Conservation (phyloP, 2,797 vertebrate species). For the Chaunax sp. region DNA sequence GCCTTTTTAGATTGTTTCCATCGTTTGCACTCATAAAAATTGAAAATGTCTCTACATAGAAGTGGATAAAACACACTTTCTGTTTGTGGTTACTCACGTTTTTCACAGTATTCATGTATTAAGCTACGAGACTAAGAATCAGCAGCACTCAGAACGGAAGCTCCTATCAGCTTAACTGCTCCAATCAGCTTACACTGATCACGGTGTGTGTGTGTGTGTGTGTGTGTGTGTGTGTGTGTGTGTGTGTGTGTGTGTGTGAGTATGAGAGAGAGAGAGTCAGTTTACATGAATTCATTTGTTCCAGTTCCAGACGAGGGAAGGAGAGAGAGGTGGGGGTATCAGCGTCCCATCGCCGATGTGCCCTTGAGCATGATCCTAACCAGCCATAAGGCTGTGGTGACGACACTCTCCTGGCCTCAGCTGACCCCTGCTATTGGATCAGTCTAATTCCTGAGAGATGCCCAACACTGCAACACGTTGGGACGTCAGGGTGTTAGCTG, state of each 20-base stretch:
- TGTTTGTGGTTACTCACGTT: neutral
- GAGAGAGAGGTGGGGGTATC: neutral
- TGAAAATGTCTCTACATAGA: too few relatives aligned
- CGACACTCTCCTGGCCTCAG: conserved; percentile 12
- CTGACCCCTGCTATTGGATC: conserved; percentile 43
- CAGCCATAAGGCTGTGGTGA: neutral
- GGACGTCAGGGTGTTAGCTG: conserved; percentile 43
- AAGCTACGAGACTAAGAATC: conserved; percentile 12
- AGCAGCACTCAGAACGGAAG: conserved; percentile 31
- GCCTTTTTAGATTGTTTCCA: neutral
- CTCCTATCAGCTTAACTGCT: conserved; percentile 51
- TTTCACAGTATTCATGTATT: conserved; percentile 4
- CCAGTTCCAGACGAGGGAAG: too few relatives aligned
- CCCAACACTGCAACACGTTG: neutral
- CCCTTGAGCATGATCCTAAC: conserved; percentile 23
- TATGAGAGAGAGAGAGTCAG: neutral
- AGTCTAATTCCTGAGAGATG: conserved; percentile 41
- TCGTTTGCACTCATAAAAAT: too few relatives aligned
- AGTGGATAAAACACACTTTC: neutral
- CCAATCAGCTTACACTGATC: conserved; percentile 62
- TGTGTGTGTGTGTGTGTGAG: neutral
- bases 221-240: neutral
- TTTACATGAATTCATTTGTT: too few relatives aligned
- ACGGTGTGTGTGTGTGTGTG: conserved; percentile 5
- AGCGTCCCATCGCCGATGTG: neutral